Evolutionary conservation across 2,888 invertebrate genomes (phyloP).

Genomic region (Cheilosia scutellata): DNA sequence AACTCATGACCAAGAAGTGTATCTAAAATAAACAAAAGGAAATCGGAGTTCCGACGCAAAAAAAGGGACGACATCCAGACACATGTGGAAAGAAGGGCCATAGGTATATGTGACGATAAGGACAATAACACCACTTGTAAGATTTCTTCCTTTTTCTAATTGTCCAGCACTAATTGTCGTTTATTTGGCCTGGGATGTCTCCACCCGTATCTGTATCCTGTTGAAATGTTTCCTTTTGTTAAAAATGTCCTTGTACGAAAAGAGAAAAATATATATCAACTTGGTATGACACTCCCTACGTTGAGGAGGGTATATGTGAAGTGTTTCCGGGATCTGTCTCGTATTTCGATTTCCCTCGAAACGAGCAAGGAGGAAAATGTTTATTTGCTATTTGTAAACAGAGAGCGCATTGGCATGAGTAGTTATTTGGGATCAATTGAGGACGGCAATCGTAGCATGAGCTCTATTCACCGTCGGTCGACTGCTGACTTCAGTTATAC

Average conservation of each 20-base stretch:
- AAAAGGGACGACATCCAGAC: background rate
- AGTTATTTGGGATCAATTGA: no score
- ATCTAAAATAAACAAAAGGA: conserved; percentile 9
- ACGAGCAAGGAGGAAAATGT: conserved; percentile 4
- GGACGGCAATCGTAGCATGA: no score
- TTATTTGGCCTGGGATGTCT: conserved; percentile 46
- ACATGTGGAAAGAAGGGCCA: conserved; percentile 6
- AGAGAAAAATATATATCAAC: conserved; percentile 25
- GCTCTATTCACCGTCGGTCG: no score
- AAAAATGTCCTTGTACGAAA: conserved; percentile 35
- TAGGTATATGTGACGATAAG: conserved; percentile 16
- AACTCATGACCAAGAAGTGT: background rate
- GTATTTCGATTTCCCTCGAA: conserved; percentile 6
- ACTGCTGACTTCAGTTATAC: no score
- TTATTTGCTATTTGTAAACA: conserved; percentile 26
- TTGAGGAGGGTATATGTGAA: conserved; percentile 4
- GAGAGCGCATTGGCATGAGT: background rate
- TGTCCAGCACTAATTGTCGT: conserved; percentile 59
- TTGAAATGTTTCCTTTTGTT: conserved; percentile 43
- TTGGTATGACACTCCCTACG: conserved; percentile 1
- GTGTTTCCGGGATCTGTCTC: conserved; percentile 42
- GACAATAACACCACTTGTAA: conserved; percentile 41
- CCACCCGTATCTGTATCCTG: conserved; percentile 53
- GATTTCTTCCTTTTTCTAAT: conserved; percentile 44
- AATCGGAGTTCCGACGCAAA: conserved; percentile 12